Base-by-base conservation (phyloP, 2,888 invertebrate species). In the Cataglyphis rosenhaueri region DNA sequence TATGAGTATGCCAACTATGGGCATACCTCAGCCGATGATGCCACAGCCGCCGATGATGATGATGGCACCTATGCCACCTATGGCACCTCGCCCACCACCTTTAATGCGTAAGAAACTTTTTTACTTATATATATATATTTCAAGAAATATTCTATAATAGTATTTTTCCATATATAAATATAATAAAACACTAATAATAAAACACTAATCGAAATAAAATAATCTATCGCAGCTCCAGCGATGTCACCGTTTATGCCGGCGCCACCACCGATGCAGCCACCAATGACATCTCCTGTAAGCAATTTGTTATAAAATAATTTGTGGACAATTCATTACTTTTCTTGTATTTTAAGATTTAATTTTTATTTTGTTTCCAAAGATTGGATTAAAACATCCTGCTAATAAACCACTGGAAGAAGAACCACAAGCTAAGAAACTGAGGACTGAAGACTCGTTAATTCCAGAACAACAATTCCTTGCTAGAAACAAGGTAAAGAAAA, bases 371-470 rank as follows among this genome's bases (percentile, higher is more conserved):
- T 18, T 18, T 59, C 59, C 8, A 1, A 93, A 95, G 87, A 94
- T 95, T 89, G 93, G 93, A 32, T 93, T 96, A 91, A 96, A 96
- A 88, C 96, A 96, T 91, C 94, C 95, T 1, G 91, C 93, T 85
- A 95, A 95, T 68, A 78, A 70, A 25, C 92, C 93, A 0, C 94
- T 95, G 38, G 98, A 97, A 29, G 98, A 98, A 83, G 98, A 98
- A 91, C 98, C 99, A 0, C 96, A 97, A 0, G 95, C 97, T 83
- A 99, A 99, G 95, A 97, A 98, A 93, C 95, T 97, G 84, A 96
- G 98, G 86, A 98, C 98, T 0, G 99, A 99, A 94, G 99, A 99
- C 92, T 97, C 97, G 66, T 96, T 99, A 10, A 97, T 99, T 88
- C 97, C 99, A 0, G 99, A 99, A 95, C 96, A 96, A 79, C 96